Base-by-base conservation (phyloP, 2,113 vertebrate species). In the Nymphicus hollandicus region DNA sequence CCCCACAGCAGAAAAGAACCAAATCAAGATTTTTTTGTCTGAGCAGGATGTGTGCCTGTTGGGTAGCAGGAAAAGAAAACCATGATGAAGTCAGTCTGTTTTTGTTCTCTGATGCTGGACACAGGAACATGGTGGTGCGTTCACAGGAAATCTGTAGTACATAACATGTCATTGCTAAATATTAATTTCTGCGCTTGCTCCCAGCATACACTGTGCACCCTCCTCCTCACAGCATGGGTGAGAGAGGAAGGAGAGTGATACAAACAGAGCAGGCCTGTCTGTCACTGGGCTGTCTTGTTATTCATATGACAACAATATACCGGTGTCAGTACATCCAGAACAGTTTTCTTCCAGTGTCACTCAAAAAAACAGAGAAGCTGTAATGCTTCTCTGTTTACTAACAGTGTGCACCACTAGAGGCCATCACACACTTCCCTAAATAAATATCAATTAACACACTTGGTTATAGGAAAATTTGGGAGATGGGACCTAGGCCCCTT, bases 221-320 rank as follows among this genome's bases (percentile, higher is more conserved):
- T 78, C 47, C 23, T 92, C 53, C 81, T 91, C 7, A 0, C 27
- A 11, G 2, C 22, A 55, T 1, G 13, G 86, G 61, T 43, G 66
- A 84, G 91, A 86, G 44, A 61, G 63, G 81, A 86, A 68, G 47
- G 50, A 56, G 31, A 35, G 19, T 70, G 78, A 58, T 86, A 12
- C 39, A 61, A 86, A 85, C 1, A 7, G 49, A 93, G 37, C 41
- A 25, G 71, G 28, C 81, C 66, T 3, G 9, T 70, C 97, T 97
- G 88, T 94, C 91, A 84, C 79, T 11, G 56, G 80, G n/a, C 91
- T 96, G 95, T 83, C 96, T 95, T 95, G 82, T 97, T 95, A 91
- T 81, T 89, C 82, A 5, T 33, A 49, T 0, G 5, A 76, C 93
- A 93, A 91, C 96, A 85, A 88, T 52, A 91, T 20, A 56, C 41